These are phyloP conservation scores for Rhagonycha fulva DNA, from an alignment of 2,888 invertebrate genomes.

Conservation along the genomic window DNA sequence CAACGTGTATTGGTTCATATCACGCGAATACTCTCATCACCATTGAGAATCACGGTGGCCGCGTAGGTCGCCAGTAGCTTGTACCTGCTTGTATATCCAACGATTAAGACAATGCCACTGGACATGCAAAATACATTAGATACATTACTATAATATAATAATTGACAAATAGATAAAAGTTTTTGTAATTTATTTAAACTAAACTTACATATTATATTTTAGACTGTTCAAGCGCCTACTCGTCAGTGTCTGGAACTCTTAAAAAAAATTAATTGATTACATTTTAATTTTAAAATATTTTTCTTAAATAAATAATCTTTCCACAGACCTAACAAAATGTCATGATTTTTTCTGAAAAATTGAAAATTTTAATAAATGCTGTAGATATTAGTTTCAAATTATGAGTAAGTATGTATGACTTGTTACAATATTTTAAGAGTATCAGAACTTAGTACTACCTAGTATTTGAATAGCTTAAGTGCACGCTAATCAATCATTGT, in stretches of 20 bases:
- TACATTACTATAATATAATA: background rate
- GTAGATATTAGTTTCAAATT: no score
- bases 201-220: background rate
- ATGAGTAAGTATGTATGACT: no score
- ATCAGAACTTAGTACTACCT: no score
- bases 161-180: background rate
- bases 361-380: no score
- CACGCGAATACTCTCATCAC: slow-evolving; percentile 28
- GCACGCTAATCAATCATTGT: background rate
- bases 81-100: slow-evolving; percentile 27
- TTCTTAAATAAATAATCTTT: no score
- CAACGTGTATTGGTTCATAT: slow-evolving; percentile 23
- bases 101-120: slow-evolving; percentile 33
- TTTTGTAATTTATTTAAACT: background rate
- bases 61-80: slow-evolving; percentile 30
- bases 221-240: background rate
- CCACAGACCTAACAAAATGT: no score
- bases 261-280: no score
- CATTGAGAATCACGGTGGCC: slow-evolving; percentile 26
- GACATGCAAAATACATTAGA: slow-evolving; percentile 20
- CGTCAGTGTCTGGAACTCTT: no score
- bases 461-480: no score
- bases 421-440: no score
- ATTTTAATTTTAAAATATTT: no score
- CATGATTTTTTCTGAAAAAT: no score